Evolutionary conservation across 1,140 invertebrate species (phyloP).

Genomic region (Zaprionus taronus): DNA sequence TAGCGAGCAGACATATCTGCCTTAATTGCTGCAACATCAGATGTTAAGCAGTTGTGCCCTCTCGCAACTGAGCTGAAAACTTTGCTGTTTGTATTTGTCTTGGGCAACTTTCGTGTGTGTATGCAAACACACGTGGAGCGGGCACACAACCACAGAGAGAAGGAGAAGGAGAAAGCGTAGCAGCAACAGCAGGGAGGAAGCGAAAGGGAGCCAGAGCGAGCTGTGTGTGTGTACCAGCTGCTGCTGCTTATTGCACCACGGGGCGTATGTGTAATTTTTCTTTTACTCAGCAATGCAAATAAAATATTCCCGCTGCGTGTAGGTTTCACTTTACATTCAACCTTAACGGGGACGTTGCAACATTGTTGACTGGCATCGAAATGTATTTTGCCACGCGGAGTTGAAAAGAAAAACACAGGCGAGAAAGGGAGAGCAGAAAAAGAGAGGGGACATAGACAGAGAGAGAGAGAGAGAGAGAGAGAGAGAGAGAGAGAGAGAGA

Average conservation of each 20-base stretch:
- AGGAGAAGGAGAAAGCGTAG: background rate
- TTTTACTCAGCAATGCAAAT: constrained; percentile 38
- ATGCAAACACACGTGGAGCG: constrained; percentile 15
- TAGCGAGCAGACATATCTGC: background rate
- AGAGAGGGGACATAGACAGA: background rate
- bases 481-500: too few species aligned
- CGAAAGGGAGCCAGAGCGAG: background rate
- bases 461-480: background rate
- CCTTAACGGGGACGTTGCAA: constrained; percentile 41
- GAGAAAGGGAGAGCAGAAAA: background rate
- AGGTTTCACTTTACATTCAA: constrained; percentile 34
- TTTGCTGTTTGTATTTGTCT: constrained; percentile 72
- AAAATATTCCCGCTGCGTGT: constrained; percentile 43
- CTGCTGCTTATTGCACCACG: constrained; percentile 55
- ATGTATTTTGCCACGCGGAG: constrained; percentile 13
- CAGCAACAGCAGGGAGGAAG: background rate
- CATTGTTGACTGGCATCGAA: constrained; percentile 44
- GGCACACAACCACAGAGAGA: background rate
- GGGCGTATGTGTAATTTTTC: constrained; percentile 70
- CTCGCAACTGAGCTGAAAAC: constrained; percentile 36
- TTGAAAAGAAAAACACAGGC: background rate
- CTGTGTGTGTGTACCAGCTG: constrained; percentile 36
- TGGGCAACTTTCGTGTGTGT: constrained; percentile 55
- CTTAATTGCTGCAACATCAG: constrained; percentile 40
- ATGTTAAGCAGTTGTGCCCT: constrained; percentile 1